Percentiles rank a stretch among this genome's conserved stretches.
Evolutionary conservation across 2,797 vertebrate species (phyloP).

Genomic region (Coranthus polyacanthus): DNA sequence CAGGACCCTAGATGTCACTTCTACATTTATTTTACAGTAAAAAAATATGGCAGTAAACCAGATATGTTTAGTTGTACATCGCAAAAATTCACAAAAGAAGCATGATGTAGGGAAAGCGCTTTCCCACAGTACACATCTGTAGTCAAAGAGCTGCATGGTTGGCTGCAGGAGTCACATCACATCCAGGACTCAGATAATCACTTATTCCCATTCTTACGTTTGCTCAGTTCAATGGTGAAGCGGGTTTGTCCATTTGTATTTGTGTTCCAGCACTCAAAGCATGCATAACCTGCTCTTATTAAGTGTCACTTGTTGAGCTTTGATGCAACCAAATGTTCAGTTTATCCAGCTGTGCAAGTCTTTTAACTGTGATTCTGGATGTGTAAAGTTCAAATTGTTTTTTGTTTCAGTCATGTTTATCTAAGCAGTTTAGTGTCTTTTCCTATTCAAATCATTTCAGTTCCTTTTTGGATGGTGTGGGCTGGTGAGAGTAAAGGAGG

Average conservation of each 20-base stretch:
- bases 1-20: slow-evolving; percentile 28
- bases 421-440: slow-evolving; percentile 44
- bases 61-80: slow-evolving; percentile 29
- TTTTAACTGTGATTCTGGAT: slow-evolving; percentile 33
- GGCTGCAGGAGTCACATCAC: neutral
- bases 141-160: slow-evolving; percentile 12
- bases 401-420: slow-evolving; percentile 36
- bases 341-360: slow-evolving; percentile 47
- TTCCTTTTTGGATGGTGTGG: slow-evolving; percentile 33
- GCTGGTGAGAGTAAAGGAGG: slow-evolving; percentile 14
- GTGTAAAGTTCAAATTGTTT: slow-evolving; percentile 23
- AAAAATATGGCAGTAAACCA: slow-evolving; percentile 40
- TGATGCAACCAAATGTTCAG: slow-evolving; percentile 28
- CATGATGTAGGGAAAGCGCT: slow-evolving; percentile 20
- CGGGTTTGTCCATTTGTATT: slow-evolving; percentile 87
- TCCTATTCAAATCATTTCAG: slow-evolving; percentile 22
- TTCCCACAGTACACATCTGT: no score
- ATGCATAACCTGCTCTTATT: slow-evolving; percentile 90
- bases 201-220: slow-evolving; percentile 20
- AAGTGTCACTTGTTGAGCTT: slow-evolving; percentile 20
- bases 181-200: slow-evolving; percentile 26
- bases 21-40: slow-evolving; percentile 66
- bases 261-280: slow-evolving; percentile 89
- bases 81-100: slow-evolving; percentile 40
- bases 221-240: slow-evolving; percentile 41